These are phyloP conservation scores for Psilopogon haemacephalus DNA, from an alignment of 2,113 vertebrate genomes.

Conservation along the genomic window DNA sequence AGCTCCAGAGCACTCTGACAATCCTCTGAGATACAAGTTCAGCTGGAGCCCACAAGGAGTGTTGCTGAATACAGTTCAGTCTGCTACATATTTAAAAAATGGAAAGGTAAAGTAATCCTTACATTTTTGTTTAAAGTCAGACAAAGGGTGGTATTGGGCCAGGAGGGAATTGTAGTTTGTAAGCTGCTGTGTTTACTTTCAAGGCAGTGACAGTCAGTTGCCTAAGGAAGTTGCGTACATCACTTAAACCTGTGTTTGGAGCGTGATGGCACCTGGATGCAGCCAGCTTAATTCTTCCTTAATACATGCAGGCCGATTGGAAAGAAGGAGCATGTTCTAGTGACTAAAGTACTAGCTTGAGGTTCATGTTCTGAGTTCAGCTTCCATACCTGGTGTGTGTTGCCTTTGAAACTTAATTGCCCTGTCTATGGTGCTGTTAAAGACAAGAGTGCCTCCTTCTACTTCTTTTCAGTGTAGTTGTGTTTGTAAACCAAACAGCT, in stretches of 20 bases:
- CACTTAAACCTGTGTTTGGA: not conserved
- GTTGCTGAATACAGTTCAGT: slow-evolving; percentile 87
- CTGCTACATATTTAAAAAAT: slow-evolving; percentile 85
- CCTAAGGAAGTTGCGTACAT: not conserved
- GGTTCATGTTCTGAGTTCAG: not conserved
- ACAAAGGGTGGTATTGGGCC: not conserved
- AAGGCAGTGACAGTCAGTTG: not conserved
- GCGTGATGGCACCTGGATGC: not conserved
- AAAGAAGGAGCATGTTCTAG: not conserved
- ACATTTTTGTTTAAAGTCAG: not conserved
- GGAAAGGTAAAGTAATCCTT: slow-evolving; percentile 79
- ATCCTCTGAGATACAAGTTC: slow-evolving; percentile 96
- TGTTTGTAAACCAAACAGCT: not conserved
- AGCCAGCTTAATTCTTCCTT: not conserved
- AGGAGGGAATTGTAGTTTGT: not conserved
- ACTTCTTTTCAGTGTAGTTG: not conserved
- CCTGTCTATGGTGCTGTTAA: not conserved
- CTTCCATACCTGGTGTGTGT: not conserved
- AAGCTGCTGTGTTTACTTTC: not conserved
- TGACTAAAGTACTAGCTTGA: not conserved
- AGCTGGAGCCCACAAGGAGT: slow-evolving; percentile 96
- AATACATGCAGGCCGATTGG: not conserved
- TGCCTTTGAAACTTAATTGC: not conserved
- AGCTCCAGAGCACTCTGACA: slow-evolving; percentile 92
- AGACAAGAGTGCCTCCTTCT: not conserved